Base-by-base conservation (phyloP, 92 coral and sea anemone species). In the Zoanthus solanderi region DNA sequence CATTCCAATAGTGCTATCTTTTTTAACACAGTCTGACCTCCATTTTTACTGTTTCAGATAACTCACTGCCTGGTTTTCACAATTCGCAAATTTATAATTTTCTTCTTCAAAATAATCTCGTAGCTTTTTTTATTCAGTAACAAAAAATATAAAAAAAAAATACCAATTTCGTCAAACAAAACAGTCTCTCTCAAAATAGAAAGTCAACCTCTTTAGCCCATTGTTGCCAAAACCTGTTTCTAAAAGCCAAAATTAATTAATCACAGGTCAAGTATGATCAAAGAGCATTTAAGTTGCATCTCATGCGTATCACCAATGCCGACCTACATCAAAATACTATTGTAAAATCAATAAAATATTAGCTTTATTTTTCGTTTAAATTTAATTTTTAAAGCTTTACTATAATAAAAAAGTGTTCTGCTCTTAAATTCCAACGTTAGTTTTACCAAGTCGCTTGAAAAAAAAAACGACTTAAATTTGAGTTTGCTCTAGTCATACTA, bases 241-340 rank as follows among this genome's bases (percentile, higher is more conserved):
- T 84, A 84, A 60, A 72, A 75, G 85, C 83, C 90, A 81, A 88
- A 91, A 84, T 88, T 88, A 91, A 88, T 91, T 88, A 91, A 91
- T 76, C 88, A 87, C 74, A n/a, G 92, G 92, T 48, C 46, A 91
- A 56, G 75, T 76, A 73, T 61, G 83, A 90, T 28, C 88, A 91
- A 88, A 42, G 15, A 69, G 11, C 82, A 67, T 44, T 48, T 57
- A 67, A 53, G 50, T 76, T 84, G 78, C 88, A 87, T 75, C 14
- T 10, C 79, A 82, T 75, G 65, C 84, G 67, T 80, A 58, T 42
- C 32, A n/a, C 28, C 14, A 9, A 53, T 47, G 50, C 61, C 75
- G 46, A 66, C 85, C 45, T 46, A 16, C 53, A 34, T 66, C 11
- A 81, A 81, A 79, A 81, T 63, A 60, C 74, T 52, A 31, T 9